These are phyloP conservation scores for Hycleus phaleratus DNA, from an alignment of 1,140 invertebrate species.

Conservation along the genomic window DNA sequence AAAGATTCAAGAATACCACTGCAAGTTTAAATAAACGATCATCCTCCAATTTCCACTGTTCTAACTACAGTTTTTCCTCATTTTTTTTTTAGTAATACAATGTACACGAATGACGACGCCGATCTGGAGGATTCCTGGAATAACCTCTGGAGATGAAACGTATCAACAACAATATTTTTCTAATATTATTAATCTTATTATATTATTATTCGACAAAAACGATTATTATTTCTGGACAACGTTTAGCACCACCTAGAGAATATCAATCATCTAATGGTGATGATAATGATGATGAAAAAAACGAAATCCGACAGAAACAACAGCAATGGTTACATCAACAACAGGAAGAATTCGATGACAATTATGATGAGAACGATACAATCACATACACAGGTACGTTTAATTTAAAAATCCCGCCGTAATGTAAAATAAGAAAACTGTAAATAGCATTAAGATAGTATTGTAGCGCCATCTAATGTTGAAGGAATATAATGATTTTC, in stretches of 20 bases:
- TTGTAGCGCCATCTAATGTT: too few relatives aligned
- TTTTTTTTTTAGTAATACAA: constrained; percentile 15
- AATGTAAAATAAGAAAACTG: too few relatives aligned
- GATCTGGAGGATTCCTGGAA: constrained; percentile 16
- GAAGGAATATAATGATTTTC: too few relatives aligned
- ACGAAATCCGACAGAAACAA: constrained; percentile 6
- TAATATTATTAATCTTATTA: constrained; percentile 26
- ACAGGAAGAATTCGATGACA: not conserved
- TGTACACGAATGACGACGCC: constrained; percentile 26
- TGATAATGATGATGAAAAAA: constrained; percentile 34
- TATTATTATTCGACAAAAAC: constrained; percentile 4
- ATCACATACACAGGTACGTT: constrained; percentile 20
- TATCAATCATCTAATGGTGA: constrained; percentile 31
- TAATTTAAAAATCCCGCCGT: too few relatives aligned
- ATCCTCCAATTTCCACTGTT: too few relatives aligned
- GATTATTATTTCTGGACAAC: constrained; percentile 22
- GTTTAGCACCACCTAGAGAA: constrained; percentile 26
- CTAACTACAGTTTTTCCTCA: too few relatives aligned
- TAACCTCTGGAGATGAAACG: constrained; percentile 32
- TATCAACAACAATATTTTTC: constrained; percentile 2
- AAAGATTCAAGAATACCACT: too few relatives aligned
- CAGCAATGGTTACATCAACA: not conserved
- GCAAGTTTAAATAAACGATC: too few relatives aligned
- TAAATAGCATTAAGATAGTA: too few relatives aligned
- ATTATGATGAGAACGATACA: constrained; percentile 18